Base-by-base conservation (phyloP, 2,113 vertebrate species). In the Daubentonia madagascariensis region DNA sequence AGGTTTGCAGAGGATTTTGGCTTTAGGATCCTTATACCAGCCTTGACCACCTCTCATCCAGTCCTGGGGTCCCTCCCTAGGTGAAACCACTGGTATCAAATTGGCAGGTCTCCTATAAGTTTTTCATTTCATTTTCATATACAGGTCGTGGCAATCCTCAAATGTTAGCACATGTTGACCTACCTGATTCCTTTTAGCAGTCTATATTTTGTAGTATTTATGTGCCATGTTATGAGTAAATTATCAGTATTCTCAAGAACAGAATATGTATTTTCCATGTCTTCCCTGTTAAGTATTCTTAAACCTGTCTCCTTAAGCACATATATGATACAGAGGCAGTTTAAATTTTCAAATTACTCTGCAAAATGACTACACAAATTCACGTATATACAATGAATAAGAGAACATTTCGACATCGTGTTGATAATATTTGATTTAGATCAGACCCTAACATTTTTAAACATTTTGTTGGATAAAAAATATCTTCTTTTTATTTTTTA, bases 341-440 rank as follows among this genome's bases (percentile, higher is more conserved):
- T 95, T 50, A 59, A 85, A 50, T 68, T 57, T 95, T 80, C 65
- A 93, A 80, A 85, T 35, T 70, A 13, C 5, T 37, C 68, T 79
- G 32, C 12, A 84, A 85, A 94, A 32, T 85, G 22, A 13, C 40
- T 61, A 68, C 80, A 73, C 4, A 90, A 73, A 91, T 81, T 67
- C 37, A 61, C 17, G 43, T 67, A 23, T 3, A 81, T 75, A 8
- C 9, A 45, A 22, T 76, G 37, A 67, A 57, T 67, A 14, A 70
- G 20, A 67, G 73, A 70, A 79, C 1, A 11, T 25, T 80, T 78
- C 18, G 2, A 30, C 1, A 59, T 65, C 25, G 3, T 61, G 83
- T 89, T 85, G 1, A 30, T 52, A 57, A 45, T 85, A 61, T 73
- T 95, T 72, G 45, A 80, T 88, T 91, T 94, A 76, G 18, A 80